phyloP scores from a whole-genome alignment of 2,888 invertebrate genomes.

The Entomobrya multifasciata region DNA sequence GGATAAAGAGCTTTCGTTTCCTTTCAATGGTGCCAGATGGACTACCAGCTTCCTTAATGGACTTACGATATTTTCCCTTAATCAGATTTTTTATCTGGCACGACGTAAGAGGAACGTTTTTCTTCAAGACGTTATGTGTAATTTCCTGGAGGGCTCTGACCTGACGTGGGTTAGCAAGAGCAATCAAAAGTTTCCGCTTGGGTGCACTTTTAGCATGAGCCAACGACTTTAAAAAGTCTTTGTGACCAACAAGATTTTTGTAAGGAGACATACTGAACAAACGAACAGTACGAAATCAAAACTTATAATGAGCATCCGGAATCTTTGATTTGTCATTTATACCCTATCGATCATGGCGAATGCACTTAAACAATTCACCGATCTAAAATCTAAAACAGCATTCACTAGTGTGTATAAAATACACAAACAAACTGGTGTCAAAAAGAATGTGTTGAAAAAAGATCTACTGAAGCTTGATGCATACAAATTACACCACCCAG shows the following conservation, averaged over 20 bases:
- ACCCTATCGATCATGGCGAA: too few species aligned
- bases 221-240: slow-evolving; percentile 43
- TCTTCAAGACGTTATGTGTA: slow-evolving; percentile 5
- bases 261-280: slow-evolving; percentile 13
- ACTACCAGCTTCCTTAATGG: neutral
- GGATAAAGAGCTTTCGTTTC: slow-evolving; percentile 39
- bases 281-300: too few species aligned
- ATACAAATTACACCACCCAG: too few species aligned
- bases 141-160: slow-evolving; percentile 40
- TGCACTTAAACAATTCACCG: too few species aligned
- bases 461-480: too few species aligned
- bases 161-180: slow-evolving; percentile 15
- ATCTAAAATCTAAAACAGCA: too few species aligned
- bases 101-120: neutral
- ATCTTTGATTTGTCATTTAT: too few species aligned
- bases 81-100: slow-evolving; percentile 3
- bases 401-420: too few species aligned
- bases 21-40: neutral
- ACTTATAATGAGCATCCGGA: too few species aligned
- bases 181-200: neutral
- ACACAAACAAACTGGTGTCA: too few species aligned
- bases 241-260: neutral
- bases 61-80: slow-evolving; percentile 6
- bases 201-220: neutral
- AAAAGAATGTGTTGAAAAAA: too few species aligned